Base-by-base conservation (phyloP, 2,888 invertebrate species). In the Helleia helle region DNA sequence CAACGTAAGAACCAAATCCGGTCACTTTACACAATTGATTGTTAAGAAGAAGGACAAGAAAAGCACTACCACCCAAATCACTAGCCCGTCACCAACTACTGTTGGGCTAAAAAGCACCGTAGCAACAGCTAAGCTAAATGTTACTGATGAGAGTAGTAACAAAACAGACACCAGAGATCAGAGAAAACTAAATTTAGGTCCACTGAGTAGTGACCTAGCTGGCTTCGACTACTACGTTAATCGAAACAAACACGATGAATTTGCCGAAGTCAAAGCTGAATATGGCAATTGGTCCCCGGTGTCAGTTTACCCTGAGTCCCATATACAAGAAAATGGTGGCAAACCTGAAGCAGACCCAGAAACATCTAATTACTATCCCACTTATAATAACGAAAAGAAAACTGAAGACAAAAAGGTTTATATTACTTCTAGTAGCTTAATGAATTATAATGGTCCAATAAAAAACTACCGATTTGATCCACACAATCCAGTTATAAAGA, bases 21-120 rank as follows among this genome's bases (percentile, higher is more conserved):
- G 94, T 1, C 90, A 89, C 44, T 75, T 93, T 14, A 92, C 94
- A 0, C 93, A 93, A 53, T 76, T 94, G 7, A 91, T 93, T 29
- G 91, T 93, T 3, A 92, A 92, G 67, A 88, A 90, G 57, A 86
- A 90, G 45, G 89, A 90, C 42, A 74, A 79, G 3, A 90, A 90
- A 57, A 73, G 86, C 65, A 75, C 42, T 4, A 53, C 56, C 1
- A 42, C 51, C 7, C 47, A 48, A 58, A 59, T 13, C 44, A 61
- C 43, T 40, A 59, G 24, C 54, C 59, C 48, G 57, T 66, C 53
- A 2, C 73, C 80, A 1, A 76, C 79, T 1, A 83, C 85, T 0
- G 68, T 59, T 22, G 64, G 72, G 12, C 49, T 71, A 11, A 74
- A 67, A 49, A 61, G 65, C 0, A 71, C 71, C 1, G 41, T 57